Base-by-base conservation (phyloP, 2,888 invertebrate species). In the Schizotus pectinicornis region DNA sequence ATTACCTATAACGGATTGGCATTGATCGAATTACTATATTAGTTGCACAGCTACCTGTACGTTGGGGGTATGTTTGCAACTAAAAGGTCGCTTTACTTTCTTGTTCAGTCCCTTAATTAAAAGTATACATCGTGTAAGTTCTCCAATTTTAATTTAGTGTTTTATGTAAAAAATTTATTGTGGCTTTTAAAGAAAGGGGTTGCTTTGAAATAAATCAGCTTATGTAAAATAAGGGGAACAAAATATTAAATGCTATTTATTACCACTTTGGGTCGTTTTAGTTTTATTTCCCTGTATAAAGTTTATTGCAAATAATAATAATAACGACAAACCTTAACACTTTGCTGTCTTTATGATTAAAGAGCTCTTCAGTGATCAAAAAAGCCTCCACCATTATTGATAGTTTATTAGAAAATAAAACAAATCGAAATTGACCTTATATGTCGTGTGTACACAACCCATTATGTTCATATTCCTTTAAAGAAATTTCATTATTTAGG, bases 31-130 rank as follows among this genome's bases (percentile, higher is more conserved):
- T n/a, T n/a, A n/a, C n/a, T n/a, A n/a, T n/a, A n/a, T n/a, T n/a
- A n/a, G n/a, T n/a, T n/a, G n/a, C n/a, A n/a, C n/a, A n/a, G n/a
- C n/a, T n/a, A n/a, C n/a, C n/a, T n/a, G n/a, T n/a, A n/a, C n/a
- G n/a, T n/a, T n/a, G n/a, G n/a, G n/a, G n/a, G 50, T 56, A 50
- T 45, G n/a, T 35, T 50, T 56, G 50, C 32, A 35, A 42, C 48
- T 58, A 58, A 58, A 58, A 53, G 58, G 58, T 49, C 53, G 53
- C 48, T 5, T 48, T 43, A 53, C 53, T 58, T 53, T 41, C 47
- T 53, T 22, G 22, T 22, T 53, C 46, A 53, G 38, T 45, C 53
- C 43, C 42, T 51, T 43, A 51, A 41, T 33, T 34, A 14, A 51
- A 51, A 51, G 35, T 42, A 41, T 41, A n/a, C 42, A 51, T 42